Conservation (phyloP, 2,797 vertebrate genomes). For the Acipenser transmontanus region DNA sequence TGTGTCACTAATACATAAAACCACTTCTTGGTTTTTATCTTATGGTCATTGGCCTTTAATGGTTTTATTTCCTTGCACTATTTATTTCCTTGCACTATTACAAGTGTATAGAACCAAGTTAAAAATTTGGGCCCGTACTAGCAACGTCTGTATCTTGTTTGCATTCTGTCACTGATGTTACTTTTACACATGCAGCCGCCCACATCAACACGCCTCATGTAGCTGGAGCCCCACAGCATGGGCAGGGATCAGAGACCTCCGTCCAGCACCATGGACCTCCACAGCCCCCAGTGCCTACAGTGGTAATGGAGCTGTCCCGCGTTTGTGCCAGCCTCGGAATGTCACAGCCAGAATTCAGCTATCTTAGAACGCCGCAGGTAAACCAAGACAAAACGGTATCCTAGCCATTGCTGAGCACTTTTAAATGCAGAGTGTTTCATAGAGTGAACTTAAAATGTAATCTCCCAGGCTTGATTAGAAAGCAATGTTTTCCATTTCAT, state of each 20-base stretch:
- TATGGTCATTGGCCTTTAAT: too few relatives aligned
- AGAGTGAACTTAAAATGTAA: too few relatives aligned
- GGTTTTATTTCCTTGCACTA: too few relatives aligned
- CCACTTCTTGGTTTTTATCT: background rate
- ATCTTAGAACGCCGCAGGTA: constrained; percentile 83
- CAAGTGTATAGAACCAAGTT: background rate
- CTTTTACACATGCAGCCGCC: constrained; percentile 53
- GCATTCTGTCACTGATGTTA: background rate
- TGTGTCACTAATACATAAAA: background rate
- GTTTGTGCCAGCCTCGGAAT: constrained; percentile 79
- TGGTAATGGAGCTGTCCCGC: constrained; percentile 75
- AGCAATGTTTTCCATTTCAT: too few relatives aligned
- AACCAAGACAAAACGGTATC: background rate
- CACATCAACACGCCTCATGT: constrained; percentile 64
- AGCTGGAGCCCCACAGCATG: constrained; percentile 36
- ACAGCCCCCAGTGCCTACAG: constrained; percentile 52
- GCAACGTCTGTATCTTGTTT: background rate
- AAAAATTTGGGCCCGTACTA: background rate
- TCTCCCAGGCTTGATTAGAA: too few relatives aligned
- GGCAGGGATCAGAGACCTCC: constrained; percentile 40
- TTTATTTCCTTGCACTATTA: too few relatives aligned
- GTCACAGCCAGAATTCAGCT: constrained; percentile 84
- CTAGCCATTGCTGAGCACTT: too few relatives aligned
- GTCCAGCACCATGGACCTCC: constrained; percentile 41
- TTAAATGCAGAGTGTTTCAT: too few relatives aligned